These are phyloP conservation scores for Aurelia sp. DNA, from an alignment of 30 jellyfish, hydroid and myxozoan genomes.

Conservation along the genomic window DNA sequence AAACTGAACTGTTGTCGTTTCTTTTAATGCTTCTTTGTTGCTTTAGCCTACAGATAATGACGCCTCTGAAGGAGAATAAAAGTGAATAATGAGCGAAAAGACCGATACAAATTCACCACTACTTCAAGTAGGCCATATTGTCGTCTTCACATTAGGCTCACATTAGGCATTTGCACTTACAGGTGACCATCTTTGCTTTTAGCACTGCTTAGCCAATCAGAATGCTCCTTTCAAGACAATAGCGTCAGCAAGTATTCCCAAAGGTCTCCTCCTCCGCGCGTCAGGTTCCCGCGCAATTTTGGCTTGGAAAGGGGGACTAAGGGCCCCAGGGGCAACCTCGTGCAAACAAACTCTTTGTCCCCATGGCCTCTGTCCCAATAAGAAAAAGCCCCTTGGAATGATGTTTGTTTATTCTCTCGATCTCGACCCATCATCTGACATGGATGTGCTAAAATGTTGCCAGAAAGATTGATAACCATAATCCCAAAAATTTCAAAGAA, in stretches of 20 bases:
- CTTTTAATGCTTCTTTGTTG: neutral
- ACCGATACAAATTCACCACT: neutral
- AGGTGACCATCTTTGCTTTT: slow-evolving; percentile 66
- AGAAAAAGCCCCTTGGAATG: too few relatives aligned
- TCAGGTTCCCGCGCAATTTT: too few relatives aligned
- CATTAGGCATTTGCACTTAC: slow-evolving; percentile 22
- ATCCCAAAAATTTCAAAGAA: too few relatives aligned
- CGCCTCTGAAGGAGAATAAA: slow-evolving; percentile 3
- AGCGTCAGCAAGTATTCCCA: neutral
- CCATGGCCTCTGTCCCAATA: too few relatives aligned
- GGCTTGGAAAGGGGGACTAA: too few relatives aligned
- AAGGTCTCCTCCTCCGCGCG: neutral
- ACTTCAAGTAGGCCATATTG: neutral
- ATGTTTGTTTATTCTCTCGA: too few relatives aligned
- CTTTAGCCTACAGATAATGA: neutral
- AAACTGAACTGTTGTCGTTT: neutral
- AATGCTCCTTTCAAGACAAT: neutral
- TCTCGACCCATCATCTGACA: too few relatives aligned
- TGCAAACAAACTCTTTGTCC: too few relatives aligned
- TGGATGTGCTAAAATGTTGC: too few relatives aligned
- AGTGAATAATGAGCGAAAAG: neutral
- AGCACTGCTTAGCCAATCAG: slow-evolving; percentile 29
- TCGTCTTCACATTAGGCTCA: slow-evolving; percentile 20
- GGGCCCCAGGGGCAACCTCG: too few relatives aligned
- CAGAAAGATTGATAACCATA: too few relatives aligned